phyloP scores from a whole-genome alignment of 2,797 vertebrate species.

The Chiroxiphia lanceolata region DNA sequence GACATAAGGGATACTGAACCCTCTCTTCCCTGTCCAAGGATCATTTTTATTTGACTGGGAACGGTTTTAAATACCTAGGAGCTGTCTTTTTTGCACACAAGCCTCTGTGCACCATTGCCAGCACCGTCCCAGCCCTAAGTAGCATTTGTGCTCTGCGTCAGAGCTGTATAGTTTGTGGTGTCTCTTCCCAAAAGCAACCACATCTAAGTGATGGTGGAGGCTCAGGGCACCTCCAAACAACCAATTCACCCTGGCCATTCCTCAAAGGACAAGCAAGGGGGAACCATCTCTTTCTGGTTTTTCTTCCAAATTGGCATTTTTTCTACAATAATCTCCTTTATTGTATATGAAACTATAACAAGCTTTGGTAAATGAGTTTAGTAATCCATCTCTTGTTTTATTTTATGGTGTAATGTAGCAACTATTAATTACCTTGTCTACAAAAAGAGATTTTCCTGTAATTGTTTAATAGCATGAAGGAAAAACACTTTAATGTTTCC shows the following conservation, averaged over 20 bases:
- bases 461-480: not conserved
- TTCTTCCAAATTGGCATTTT: not conserved
- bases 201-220: not conserved
- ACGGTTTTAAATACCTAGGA: not conserved
- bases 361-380: not conserved
- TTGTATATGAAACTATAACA: not conserved
- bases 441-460: not conserved
- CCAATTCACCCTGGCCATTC: not conserved
- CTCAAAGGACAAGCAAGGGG: not conserved
- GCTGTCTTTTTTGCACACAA: not conserved
- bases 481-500: not conserved
- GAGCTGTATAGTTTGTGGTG: not conserved
- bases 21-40: not conserved
- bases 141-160: not conserved
- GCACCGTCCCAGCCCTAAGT: not conserved
- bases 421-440: not conserved
- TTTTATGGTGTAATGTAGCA: not conserved
- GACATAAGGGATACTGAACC: not conserved
- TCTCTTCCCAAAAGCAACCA: not conserved
- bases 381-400: not conserved
- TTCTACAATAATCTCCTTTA: not conserved
- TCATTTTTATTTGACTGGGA: not conserved
- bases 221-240: not conserved
- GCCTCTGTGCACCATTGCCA: rapidly evolving
- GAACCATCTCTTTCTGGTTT: not conserved